A percentile compares a stretch with the other conserved stretches of the same genome.
phyloP scores from a whole-genome alignment of 2,888 invertebrate genomes.

The Drosophila helvetica region DNA sequence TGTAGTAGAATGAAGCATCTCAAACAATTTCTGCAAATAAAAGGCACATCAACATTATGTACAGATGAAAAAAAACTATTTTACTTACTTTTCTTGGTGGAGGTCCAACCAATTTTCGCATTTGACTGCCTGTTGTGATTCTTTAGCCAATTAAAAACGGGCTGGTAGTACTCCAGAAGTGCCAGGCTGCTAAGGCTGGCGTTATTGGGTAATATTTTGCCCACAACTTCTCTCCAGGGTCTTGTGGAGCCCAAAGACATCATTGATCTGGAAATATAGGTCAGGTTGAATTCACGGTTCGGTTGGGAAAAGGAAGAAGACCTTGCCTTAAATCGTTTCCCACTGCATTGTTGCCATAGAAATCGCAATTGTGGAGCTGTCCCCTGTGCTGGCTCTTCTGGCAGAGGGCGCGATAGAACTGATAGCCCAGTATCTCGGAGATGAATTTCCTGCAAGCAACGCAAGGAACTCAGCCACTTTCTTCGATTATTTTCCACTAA shows the following conservation, averaged over 20 bases:
- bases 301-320: background rate
- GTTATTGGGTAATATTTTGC: constrained; percentile 89
- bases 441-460: constrained; percentile 88
- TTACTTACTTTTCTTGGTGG: constrained; percentile 76
- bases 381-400: constrained; percentile 89
- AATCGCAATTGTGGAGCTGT: constrained; percentile 92
- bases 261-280: constrained; percentile 82
- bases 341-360: constrained; percentile 90
- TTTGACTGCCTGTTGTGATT: constrained; percentile 68
- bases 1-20: background rate
- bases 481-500: background rate
- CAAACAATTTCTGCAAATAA: constrained; percentile 64
- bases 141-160: constrained; percentile 83
- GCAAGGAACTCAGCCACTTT: fast-evolving
- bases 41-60: background rate
- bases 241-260: constrained; percentile 87
- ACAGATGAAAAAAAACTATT: background rate
- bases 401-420: constrained; percentile 90
- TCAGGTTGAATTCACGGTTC: background rate
- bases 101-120: constrained; percentile 80
- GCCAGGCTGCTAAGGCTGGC: constrained; percentile 89
- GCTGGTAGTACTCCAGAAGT: constrained; percentile 91
- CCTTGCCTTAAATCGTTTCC: constrained; percentile 87
- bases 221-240: constrained; percentile 91
- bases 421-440: constrained; percentile 92